These are phyloP conservation scores for Agrochola litura DNA, from an alignment of 2,888 invertebrate species.

Conservation along the genomic window DNA sequence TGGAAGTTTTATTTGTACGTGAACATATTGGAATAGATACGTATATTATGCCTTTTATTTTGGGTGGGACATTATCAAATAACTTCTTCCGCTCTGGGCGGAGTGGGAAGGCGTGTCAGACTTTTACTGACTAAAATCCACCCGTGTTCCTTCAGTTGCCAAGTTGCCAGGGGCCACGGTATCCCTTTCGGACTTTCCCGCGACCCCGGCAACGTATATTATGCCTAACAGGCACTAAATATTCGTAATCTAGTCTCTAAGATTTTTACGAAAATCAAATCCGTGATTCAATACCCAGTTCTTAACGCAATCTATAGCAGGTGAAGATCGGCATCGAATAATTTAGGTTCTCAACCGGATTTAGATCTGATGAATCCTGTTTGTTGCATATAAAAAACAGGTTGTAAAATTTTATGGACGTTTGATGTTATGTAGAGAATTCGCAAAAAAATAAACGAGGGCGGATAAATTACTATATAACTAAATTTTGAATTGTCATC, in stretches of 20 bases:
- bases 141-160: too few relatives aligned
- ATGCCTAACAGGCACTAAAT: neutral
- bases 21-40: neutral
- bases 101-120: too few relatives aligned
- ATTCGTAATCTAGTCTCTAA: neutral
- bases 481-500: neutral
- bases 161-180: too few relatives aligned
- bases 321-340: constrained; percentile 1
- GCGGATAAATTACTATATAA: neutral
- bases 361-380: neutral
- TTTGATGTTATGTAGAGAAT: neutral
- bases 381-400: neutral
- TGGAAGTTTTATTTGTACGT: neutral
- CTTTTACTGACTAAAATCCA: too few relatives aligned
- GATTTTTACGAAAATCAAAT: neutral
- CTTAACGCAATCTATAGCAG: neutral
- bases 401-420: neutral
- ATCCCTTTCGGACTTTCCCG: too few relatives aligned
- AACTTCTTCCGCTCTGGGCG: too few relatives aligned
- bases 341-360: constrained; percentile 26
- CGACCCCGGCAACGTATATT: too few relatives aligned
- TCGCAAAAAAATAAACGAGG: neutral
- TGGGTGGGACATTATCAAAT: too few relatives aligned
- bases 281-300: neutral
- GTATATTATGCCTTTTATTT: neutral